Percentiles rank a stretch among this genome's conserved stretches.
These are phyloP conservation scores for Thymelicus sylvestris DNA, from an alignment of 2,888 invertebrate genomes.

Conservation along the genomic window DNA sequence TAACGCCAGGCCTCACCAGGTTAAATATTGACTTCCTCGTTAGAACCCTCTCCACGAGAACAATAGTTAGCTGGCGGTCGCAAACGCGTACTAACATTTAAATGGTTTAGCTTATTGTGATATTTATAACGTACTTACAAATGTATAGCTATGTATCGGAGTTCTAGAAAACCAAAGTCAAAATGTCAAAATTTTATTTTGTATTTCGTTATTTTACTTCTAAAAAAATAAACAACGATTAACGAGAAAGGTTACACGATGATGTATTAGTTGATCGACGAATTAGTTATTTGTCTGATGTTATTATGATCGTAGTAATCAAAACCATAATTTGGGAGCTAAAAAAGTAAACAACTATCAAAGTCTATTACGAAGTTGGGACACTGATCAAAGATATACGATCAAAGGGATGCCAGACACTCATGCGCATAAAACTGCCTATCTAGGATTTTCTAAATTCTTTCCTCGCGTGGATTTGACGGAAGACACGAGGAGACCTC, in stretches of 20 bases:
- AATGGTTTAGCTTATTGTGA: slow-evolving; percentile 39
- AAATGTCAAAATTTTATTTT: no score
- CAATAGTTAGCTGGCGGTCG: slow-evolving; percentile 59
- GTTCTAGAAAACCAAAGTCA: no score
- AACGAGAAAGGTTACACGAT: neutral
- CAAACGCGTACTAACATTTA: slow-evolving; percentile 62
- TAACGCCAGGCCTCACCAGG: slow-evolving; percentile 55
- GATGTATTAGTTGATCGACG: neutral
- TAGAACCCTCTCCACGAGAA: slow-evolving; percentile 64
- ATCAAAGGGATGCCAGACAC: slow-evolving; percentile 58
- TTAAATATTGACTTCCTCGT: slow-evolving; percentile 82
- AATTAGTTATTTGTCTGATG: neutral
- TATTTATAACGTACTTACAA: slow-evolving; percentile 8
- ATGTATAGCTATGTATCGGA: neutral
- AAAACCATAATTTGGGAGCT: neutral
- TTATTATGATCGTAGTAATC: neutral
- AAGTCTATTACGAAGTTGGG: slow-evolving; percentile 1
- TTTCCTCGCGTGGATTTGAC: slow-evolving; percentile 19
- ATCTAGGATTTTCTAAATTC: slow-evolving; percentile 37
- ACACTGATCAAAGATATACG: slow-evolving; percentile 38
- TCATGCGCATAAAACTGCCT: slow-evolving; percentile 37
- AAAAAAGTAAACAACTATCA: slow-evolving; percentile 39
- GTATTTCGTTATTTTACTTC: no score
- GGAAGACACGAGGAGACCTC: slow-evolving; percentile 36
- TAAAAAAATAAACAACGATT: no score